Conservation (phyloP, 2,113 vertebrate genomes). For the Calidris pugnax region DNA sequence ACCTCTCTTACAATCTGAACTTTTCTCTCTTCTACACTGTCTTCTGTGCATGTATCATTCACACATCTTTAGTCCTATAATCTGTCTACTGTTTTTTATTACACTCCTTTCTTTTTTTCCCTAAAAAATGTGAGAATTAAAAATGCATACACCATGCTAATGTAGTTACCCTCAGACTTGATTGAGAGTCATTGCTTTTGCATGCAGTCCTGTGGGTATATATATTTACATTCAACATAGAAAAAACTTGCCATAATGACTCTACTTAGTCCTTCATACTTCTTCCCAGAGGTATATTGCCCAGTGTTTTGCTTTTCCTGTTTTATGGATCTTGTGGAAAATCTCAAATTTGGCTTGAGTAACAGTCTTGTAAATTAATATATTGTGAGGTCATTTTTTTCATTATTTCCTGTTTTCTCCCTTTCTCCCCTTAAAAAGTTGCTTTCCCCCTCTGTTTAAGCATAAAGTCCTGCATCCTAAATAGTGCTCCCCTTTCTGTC, state of each 20-base stretch:
- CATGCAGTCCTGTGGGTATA: not conserved
- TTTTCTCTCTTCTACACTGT: not conserved
- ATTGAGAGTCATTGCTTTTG: not conserved
- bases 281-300: not conserved
- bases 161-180: not conserved
- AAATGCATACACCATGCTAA: not conserved
- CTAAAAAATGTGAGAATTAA: not conserved
- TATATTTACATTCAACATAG: not conserved
- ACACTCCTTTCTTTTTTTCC: not conserved
- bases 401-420: not conserved
- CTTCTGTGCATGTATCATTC: not conserved
- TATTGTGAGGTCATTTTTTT: not conserved
- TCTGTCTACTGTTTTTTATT: not conserved
- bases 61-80: not conserved
- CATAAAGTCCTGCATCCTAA: not conserved
- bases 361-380: not conserved
- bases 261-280: not conserved
- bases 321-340: not conserved
- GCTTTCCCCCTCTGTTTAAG: not conserved
- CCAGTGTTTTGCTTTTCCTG: not conserved
- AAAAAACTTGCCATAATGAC: not conserved
- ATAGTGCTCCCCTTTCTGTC: not conserved
- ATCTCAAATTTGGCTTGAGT: not conserved
- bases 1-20: not conserved
- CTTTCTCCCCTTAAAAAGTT: not conserved